These are phyloP conservation scores for Labrus mixtus DNA, from an alignment of 2,113 vertebrate genomes.

Conservation along the genomic window DNA sequence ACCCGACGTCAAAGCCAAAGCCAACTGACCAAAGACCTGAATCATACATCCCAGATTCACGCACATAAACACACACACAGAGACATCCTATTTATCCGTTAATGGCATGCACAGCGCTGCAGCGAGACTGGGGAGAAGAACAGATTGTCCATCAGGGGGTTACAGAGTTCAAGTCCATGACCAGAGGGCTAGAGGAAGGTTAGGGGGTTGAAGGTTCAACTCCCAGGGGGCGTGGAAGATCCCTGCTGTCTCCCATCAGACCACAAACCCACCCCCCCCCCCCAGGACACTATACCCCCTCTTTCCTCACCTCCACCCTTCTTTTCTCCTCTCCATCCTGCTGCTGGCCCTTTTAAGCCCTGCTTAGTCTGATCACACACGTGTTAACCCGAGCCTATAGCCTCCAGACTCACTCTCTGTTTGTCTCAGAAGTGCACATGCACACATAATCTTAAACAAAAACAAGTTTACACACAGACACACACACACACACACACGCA, in stretches of 20 bases:
- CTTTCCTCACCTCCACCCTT: conserved; percentile 9
- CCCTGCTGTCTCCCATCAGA: conserved; percentile 68
- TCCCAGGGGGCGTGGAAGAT: conserved; percentile 71
- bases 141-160: conserved; percentile 78
- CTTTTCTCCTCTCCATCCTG: conserved; percentile 34
- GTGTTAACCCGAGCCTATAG: conserved; percentile 69
- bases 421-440: conserved; percentile 44
- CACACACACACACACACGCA: background rate
- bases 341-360: conserved; percentile 67
- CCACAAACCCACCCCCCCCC: conserved; percentile 19
- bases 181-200: conserved; percentile 74
- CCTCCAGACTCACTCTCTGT: conserved; percentile 50
- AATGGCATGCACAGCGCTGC: conserved; percentile 66
- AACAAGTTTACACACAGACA: conserved; percentile 43
- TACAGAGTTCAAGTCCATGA: conserved; percentile 79
- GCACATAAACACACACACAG: background rate
- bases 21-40: conserved; percentile 69
- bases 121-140: conserved; percentile 57
- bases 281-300: conserved; percentile 61
- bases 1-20: conserved; percentile 53
- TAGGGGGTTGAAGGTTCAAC: conserved; percentile 74
- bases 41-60: conserved; percentile 12
- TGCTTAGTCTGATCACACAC: conserved; percentile 74
- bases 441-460: background rate
- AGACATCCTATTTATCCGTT: conserved; percentile 67